Base-by-base conservation (phyloP, 2,888 invertebrate species). In the Liodrosophila aerea region DNA sequence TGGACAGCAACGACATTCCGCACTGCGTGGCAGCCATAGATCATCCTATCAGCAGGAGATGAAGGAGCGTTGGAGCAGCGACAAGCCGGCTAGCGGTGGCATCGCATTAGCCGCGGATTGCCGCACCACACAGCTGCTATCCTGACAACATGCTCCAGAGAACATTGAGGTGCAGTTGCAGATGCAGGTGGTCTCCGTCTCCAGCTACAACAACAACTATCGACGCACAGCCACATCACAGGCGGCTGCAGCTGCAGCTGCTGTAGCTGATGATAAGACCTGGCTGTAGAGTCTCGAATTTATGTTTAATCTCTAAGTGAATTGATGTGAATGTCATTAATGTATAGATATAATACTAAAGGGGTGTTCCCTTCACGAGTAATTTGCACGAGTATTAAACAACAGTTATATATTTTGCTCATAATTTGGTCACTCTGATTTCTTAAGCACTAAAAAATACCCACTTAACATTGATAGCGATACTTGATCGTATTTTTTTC, bases 241-340 rank as follows among this genome's bases (percentile, higher is more conserved):
- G 30, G 9, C 53, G 11, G 9, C 33, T 7, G 40, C 31, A 16
- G 13, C 40, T n/a, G 12, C 50, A 22, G 9, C 45, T 0, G 0
- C 60, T 8, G 40, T 40, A 34, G 52, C 70, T 31, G 76, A 84
- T 64, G 86, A 88, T 49, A 88, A 77, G 70, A 88, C 86, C 66
- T 88, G 88, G 88, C 83, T 88, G 45, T 88, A 88, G 60, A 45
- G 52, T 58, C 72, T 71, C 71, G 59, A 64, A 67, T 67, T 71
- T 50, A 51, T 27, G 33, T 16, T 40, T 31, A 31, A 9, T 7
- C 40, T 9, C 4, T 39, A 18, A 9, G 18, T 37, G 22, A 46
- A 46, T 52, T 27, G 30, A 7, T 15, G 15, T 22, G 22, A 22
- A 22, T 22, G 22, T 22, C 5, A 22, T 22, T n/a, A n/a, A n/a